Evolutionary conservation across 2,888 invertebrate genomes (phyloP).

Genomic region (Cheilosia pagana): DNA sequence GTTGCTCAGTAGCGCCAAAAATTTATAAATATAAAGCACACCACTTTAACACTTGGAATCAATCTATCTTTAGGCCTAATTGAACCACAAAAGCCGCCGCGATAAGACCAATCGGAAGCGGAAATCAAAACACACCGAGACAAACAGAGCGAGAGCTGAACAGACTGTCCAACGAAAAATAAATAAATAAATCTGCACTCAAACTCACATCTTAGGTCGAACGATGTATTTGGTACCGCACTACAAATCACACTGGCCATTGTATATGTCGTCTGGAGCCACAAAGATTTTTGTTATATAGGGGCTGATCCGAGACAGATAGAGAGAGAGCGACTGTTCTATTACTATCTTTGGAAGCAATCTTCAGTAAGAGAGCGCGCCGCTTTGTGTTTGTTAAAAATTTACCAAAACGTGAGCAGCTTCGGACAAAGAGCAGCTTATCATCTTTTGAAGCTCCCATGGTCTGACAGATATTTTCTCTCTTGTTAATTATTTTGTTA

Average conservation of each 20-base stretch:
- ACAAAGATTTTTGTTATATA: conserved; percentile 26
- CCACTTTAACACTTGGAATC: conserved; percentile 14
- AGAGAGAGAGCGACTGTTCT: conserved; percentile 3
- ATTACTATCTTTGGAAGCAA: conserved; percentile 49
- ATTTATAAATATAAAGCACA: conserved; percentile 13
- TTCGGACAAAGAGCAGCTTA: conserved; percentile 20
- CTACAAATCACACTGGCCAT: conserved; percentile 61
- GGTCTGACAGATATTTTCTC: conserved; percentile 10
- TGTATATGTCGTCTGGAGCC: neutral
- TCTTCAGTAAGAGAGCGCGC: conserved; percentile 19
- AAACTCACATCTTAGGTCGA: conserved; percentile 63
- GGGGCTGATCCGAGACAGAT: conserved; percentile 27
- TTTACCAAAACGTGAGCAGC: neutral
- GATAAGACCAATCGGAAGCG: conserved; percentile 44
- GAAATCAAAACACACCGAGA: conserved; percentile 17
- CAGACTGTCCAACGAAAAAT: conserved; percentile 9
- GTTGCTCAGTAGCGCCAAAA: conserved; percentile 16
- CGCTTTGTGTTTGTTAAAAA: neutral
- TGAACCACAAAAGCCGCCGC: conserved; percentile 8
- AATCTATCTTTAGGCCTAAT: conserved; percentile 18
- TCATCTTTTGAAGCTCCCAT: conserved; percentile 1
- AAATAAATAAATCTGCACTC: conserved; percentile 4
- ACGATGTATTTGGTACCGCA: conserved; percentile 55
- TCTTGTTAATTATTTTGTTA: neutral
- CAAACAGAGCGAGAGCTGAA: conserved; percentile 11